Percentiles rank a stretch among this genome's conserved stretches.
Evolutionary conservation across 2,797 vertebrate species (phyloP).

Genomic region (Buphagus erythrorhynchus): DNA sequence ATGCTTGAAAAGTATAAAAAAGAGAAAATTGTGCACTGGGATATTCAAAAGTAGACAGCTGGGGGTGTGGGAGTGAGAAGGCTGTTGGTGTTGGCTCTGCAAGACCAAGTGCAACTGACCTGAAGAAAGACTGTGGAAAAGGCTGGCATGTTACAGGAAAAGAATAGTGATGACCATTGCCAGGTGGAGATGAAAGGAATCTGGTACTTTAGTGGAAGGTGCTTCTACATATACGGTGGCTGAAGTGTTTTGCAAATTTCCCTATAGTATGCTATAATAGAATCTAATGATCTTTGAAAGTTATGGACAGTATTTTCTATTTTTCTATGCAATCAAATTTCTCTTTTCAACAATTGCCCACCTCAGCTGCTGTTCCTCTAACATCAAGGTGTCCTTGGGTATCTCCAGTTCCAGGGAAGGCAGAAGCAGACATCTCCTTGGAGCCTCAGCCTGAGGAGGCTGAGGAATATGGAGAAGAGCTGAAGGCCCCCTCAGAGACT

Average conservation of each 20-base stretch:
- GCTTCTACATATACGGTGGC: not conserved
- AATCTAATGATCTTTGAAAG: not conserved
- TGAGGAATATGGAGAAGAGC: not conserved
- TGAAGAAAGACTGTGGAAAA: not conserved
- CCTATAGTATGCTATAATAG: fast-evolving
- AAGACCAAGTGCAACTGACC: not conserved
- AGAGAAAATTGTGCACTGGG: not conserved
- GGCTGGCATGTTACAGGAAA: not conserved
- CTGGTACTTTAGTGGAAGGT: not conserved
- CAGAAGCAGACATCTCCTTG: not conserved
- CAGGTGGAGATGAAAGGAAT: not conserved
- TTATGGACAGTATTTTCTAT: not conserved
- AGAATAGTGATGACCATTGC: not conserved
- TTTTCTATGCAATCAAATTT: not conserved
- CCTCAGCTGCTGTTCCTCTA: not conserved
- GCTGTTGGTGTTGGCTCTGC: not conserved
- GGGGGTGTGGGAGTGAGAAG: not conserved
- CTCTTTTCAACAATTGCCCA: not conserved
- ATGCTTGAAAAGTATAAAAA: not conserved
- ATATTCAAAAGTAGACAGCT: not conserved
- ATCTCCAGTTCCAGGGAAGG: fast-evolving
- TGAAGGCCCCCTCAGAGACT: not conserved
- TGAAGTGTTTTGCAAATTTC: not conserved
- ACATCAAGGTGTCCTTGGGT: not conserved
- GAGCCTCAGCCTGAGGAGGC: not conserved